Conservation (phyloP, 2,888 invertebrate species). For the Euzophera pinguis region DNA sequence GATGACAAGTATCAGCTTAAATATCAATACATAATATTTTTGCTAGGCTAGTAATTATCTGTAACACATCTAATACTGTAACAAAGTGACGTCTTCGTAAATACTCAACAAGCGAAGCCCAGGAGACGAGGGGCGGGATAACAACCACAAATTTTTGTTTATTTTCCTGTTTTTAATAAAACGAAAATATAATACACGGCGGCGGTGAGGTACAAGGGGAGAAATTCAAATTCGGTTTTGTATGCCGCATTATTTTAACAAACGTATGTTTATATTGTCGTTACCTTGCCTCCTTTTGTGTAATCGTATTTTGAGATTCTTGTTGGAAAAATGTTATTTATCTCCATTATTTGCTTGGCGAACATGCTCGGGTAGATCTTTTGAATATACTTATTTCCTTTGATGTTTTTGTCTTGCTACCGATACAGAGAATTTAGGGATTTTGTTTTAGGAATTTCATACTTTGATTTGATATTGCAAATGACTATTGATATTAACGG, state of each 20-base stretch:
- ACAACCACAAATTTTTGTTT: conserved; percentile 43
- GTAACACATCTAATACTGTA: conserved; percentile 21
- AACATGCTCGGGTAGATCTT: conserved; percentile 18
- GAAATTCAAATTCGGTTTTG: conserved; percentile 50
- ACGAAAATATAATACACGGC: conserved; percentile 48
- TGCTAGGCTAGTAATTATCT: conserved; percentile 17
- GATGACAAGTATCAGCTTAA: too few species aligned
- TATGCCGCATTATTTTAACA: conserved; percentile 43
- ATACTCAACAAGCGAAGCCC: conserved; percentile 8
- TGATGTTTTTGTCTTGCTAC: conserved; percentile 17
- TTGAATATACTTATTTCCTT: conserved; percentile 19
- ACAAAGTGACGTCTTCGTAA: conserved; percentile 21
- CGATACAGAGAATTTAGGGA: conserved; percentile 14
- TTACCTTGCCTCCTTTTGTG: conserved; percentile 25
- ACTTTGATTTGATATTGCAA: too few species aligned
- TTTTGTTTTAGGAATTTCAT: neutral
- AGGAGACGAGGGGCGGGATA: conserved; percentile 14
- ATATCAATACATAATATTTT: too few species aligned
- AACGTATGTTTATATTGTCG: conserved; percentile 37
- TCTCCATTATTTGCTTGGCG: conserved; percentile 23
- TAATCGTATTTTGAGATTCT: conserved; percentile 36
- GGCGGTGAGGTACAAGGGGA: conserved; percentile 45
- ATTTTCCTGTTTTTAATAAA: conserved; percentile 57
- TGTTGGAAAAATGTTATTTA: conserved; percentile 25
- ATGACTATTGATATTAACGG: too few species aligned